These are phyloP conservation scores for Stegostoma tigrinum DNA, from an alignment of 2,113 vertebrate species.

Conservation along the genomic window DNA sequence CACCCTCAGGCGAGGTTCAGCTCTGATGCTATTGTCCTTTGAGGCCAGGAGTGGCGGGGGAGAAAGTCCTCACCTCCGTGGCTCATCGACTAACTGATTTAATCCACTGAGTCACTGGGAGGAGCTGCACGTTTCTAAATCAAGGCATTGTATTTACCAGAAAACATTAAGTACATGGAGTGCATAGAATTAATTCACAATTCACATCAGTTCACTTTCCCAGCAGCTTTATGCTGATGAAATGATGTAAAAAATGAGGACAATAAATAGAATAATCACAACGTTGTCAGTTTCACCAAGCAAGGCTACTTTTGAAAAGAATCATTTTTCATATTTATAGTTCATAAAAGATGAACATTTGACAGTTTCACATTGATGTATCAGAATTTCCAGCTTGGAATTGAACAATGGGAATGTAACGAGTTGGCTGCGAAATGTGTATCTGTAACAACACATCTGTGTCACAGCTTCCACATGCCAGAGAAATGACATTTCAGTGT, in stretches of 20 bases:
- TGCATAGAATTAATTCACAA: not conserved
- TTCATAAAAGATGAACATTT: not conserved
- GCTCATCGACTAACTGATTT: too few species aligned
- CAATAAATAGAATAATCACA: not conserved
- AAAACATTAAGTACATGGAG: not conserved
- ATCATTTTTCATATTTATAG: not conserved
- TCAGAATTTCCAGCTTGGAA: constrained; percentile 9
- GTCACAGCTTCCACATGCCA: not conserved
- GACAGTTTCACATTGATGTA: not conserved
- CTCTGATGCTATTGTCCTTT: not conserved
- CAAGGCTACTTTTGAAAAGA: not conserved
- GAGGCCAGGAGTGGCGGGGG: too few species aligned
- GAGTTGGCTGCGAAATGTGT: not conserved
- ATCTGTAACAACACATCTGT: not conserved
- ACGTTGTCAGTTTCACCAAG: not conserved
- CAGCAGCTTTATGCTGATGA: not conserved
- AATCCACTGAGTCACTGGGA: not conserved
- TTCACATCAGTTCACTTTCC: not conserved
- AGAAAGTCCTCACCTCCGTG: too few species aligned
- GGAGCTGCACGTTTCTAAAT: not conserved
- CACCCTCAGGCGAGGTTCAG: too few species aligned
- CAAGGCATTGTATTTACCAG: not conserved
- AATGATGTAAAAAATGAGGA: not conserved
- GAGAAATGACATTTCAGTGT: not conserved
- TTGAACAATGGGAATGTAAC: not conserved